These are phyloP conservation scores for Muraenolepis orangiensis DNA, from an alignment of 2,797 vertebrate species.

Conservation along the genomic window DNA sequence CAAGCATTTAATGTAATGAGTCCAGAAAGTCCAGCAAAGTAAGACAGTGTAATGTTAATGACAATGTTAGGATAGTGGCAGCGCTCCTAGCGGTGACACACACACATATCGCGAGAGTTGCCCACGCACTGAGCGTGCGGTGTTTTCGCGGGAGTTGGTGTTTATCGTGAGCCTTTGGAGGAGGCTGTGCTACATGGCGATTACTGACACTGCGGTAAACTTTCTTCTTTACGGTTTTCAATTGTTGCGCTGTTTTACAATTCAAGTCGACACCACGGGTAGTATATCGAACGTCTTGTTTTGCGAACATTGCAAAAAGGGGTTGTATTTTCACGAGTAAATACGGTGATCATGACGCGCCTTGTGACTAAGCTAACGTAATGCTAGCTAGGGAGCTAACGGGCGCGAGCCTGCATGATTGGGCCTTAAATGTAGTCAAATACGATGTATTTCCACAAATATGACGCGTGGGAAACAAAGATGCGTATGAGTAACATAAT, in stretches of 20 bases:
- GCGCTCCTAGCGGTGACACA: no score
- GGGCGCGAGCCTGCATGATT: background rate
- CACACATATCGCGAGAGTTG: constrained; percentile 44
- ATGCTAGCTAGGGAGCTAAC: background rate
- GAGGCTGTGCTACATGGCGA: constrained; percentile 75
- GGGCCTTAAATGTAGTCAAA: background rate
- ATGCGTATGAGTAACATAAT: no score
- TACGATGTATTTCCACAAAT: background rate
- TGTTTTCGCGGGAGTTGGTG: constrained; percentile 50
- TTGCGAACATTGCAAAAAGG: background rate
- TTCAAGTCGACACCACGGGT: background rate
- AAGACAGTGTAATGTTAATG: no score
- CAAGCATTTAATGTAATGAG: no score
- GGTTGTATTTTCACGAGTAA: background rate
- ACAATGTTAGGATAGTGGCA: no score
- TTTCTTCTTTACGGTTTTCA: constrained; percentile 25
- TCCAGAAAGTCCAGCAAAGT: no score
- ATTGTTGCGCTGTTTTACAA: constrained; percentile 11
- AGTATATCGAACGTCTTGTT: background rate
- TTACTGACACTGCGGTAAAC: constrained; percentile 75
- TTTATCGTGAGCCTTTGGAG: constrained; percentile 40
- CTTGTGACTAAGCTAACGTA: background rate
- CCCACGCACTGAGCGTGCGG: accelerated
- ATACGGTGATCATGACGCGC: background rate
- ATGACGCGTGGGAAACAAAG: no score